A percentile compares a stretch with the other conserved stretches of the same genome.
Conservation (phyloP, 2,113 vertebrate genomes). For the Tretioscincus oriximinensis region DNA sequence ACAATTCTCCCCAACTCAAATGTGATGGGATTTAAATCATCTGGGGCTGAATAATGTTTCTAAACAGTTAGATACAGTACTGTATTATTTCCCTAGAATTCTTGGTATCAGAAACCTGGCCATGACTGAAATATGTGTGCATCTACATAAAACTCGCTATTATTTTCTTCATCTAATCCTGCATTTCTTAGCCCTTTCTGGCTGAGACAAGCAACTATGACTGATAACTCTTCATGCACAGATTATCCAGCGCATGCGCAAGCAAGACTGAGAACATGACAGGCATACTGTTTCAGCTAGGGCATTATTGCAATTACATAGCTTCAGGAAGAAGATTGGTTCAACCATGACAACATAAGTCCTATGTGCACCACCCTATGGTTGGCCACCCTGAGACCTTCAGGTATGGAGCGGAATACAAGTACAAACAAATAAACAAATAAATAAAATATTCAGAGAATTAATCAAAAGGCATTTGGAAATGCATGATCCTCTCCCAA, state of each 20-base stretch:
- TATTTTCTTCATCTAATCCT: not conserved
- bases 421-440: too few relatives aligned
- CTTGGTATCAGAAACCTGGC: not conserved
- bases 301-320: conserved; percentile 20
- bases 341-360: conserved; percentile 2
- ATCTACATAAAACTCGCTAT: not conserved
- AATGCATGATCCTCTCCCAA: not conserved
- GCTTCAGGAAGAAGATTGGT: conserved; percentile 13
- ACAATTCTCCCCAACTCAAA: not conserved
- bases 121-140: not conserved
- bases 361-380: too few relatives aligned
- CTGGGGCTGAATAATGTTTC: not conserved
- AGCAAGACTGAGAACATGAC: conserved; percentile 6
- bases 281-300: conserved; percentile 11
- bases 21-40: not conserved
- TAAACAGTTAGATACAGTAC: not conserved
- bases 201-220: not conserved
- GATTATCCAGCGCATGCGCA: conserved; percentile 8
- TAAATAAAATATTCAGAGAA: too few relatives aligned
- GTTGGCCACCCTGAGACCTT: too few relatives aligned
- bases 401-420: too few relatives aligned
- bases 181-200: not conserved
- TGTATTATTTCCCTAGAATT: not conserved
- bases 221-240: not conserved
- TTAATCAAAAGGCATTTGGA: not conserved